These are phyloP conservation scores for Trogon melanurus DNA, from an alignment of 2,113 vertebrate genomes.

Conservation along the genomic window DNA sequence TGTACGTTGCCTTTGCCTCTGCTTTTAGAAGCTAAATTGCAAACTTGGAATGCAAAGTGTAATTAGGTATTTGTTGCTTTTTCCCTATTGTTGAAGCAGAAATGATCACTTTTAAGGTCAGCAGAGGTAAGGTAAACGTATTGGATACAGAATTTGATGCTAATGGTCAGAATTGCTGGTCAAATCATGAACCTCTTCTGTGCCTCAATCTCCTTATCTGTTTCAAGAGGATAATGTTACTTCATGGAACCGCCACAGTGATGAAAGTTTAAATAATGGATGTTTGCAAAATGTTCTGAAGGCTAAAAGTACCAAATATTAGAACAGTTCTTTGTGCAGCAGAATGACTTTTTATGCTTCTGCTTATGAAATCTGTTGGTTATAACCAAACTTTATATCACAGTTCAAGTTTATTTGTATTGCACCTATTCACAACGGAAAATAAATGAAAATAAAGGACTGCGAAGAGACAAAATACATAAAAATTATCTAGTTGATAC, in stretches of 20 bases:
- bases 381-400: neutral
- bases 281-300: neutral
- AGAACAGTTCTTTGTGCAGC: neutral
- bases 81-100: neutral
- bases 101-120: neutral
- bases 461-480: neutral
- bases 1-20: neutral
- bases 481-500: neutral
- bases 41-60: neutral
- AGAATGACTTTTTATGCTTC: neutral
- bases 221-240: neutral
- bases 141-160: neutral
- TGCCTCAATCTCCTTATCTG: neutral
- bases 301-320: neutral
- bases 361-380: neutral
- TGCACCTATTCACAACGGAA: neutral
- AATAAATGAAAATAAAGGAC: neutral
- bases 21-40: neutral
- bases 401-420: neutral
- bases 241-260: neutral
- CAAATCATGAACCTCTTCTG: neutral
- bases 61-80: neutral
- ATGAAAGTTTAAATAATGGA: neutral
- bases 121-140: neutral
- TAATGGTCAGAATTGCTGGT: neutral